phyloP scores from a whole-genome alignment of 2,797 vertebrate species.

The Rhyacichthys aspro region DNA sequence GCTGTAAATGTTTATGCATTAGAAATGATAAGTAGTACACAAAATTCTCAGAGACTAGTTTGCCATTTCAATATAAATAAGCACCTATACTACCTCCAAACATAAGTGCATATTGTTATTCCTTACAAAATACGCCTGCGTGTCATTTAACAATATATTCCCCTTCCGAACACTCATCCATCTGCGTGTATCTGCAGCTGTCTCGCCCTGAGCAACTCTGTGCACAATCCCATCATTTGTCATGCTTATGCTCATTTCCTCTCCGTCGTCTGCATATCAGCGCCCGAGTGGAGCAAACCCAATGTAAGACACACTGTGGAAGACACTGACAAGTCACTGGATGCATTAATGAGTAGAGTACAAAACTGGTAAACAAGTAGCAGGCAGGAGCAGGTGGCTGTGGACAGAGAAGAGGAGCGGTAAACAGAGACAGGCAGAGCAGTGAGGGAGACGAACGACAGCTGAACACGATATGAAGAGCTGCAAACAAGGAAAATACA shows the following conservation, averaged over 20 bases:
- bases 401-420: neutral
- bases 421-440: neutral
- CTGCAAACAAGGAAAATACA: neutral
- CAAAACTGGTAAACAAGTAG: neutral
- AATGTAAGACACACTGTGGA: neutral
- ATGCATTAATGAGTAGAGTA: neutral
- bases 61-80: neutral
- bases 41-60: neutral
- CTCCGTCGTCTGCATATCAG: slow-evolving; percentile 13
- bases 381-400: slow-evolving; percentile 2
- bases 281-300: neutral
- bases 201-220: slow-evolving; percentile 35
- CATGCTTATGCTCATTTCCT: slow-evolving; percentile 42
- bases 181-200: slow-evolving; percentile 50
- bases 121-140: neutral
- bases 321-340: neutral
- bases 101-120: neutral
- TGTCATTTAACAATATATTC: slow-evolving; percentile 32
- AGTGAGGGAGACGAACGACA: neutral
- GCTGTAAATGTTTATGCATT: no score
- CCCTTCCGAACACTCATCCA: slow-evolving; percentile 47
- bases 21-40: no score
- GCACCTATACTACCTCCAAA: neutral
- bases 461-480: no score
- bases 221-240: slow-evolving; percentile 51